These are phyloP conservation scores for Lepidocyrtoides sp. DNA, from an alignment of 2,888 invertebrate species.

Conservation along the genomic window DNA sequence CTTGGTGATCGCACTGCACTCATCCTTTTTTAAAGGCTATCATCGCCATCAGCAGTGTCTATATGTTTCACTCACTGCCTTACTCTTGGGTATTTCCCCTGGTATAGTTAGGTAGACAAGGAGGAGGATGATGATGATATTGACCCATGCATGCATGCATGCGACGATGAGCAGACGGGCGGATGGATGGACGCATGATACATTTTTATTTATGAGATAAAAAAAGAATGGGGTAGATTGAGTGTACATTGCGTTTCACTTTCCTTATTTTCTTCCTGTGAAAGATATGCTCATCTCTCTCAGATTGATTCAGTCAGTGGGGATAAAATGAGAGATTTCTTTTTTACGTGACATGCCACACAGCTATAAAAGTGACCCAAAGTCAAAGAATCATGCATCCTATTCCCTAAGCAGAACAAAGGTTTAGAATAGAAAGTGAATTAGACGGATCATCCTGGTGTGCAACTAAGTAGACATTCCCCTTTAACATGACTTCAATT, in stretches of 20 bases:
- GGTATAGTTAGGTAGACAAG: neutral
- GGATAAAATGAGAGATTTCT: constrained; percentile 12
- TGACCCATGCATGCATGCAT: constrained; percentile 5
- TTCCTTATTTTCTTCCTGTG: neutral
- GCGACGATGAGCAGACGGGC: neutral
- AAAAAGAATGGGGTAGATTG: neutral
- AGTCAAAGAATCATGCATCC: neutral
- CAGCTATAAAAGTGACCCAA: neutral
- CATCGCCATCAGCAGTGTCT: neutral
- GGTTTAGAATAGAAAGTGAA: neutral
- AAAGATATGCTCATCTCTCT: neutral
- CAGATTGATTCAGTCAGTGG: constrained; percentile 15
- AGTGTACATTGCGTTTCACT: neutral
- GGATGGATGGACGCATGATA: neutral
- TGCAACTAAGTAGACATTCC: neutral
- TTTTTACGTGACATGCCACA: constrained; percentile 8
- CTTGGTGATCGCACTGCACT: constrained; percentile 36
- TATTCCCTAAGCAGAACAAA: neutral
- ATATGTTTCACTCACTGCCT: neutral
- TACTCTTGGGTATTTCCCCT: constrained; percentile 33
- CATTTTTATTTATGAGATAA: constrained; percentile 26
- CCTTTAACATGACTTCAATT: neutral
- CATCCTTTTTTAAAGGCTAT: constrained; percentile 34
- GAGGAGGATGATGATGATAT: constrained; percentile 11
- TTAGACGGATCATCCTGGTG: neutral